A percentile compares a stretch with the other conserved stretches of the same genome.
These are phyloP conservation scores for Pteria penguin DNA, from an alignment of 2,888 invertebrate species.

Conservation along the genomic window DNA sequence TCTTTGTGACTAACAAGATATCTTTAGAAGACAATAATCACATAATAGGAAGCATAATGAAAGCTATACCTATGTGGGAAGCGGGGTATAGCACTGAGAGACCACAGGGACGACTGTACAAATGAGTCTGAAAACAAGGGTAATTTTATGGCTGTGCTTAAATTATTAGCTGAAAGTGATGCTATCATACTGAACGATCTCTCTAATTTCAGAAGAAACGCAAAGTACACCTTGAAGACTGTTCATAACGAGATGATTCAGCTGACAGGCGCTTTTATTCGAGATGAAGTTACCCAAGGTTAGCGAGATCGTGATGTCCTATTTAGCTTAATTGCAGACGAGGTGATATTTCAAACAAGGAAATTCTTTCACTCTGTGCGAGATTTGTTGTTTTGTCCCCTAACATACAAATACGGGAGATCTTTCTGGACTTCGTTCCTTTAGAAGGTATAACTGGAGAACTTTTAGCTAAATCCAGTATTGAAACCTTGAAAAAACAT, in stretches of 20 bases:
- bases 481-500: constrained; percentile 5
- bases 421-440: neutral
- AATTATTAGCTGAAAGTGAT: constrained; percentile 4
- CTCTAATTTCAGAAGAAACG: neutral
- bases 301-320: neutral
- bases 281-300: constrained; percentile 4
- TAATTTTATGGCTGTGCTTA: constrained; percentile 14
- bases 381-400: constrained; percentile 1
- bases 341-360: constrained; percentile 21
- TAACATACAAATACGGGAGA: neutral
- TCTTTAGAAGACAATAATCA: too few relatives aligned
- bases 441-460: constrained; percentile 4
- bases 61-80: constrained; percentile 16
- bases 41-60: neutral
- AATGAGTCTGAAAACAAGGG: neutral
- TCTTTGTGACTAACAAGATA: neutral
- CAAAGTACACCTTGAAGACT: neutral
- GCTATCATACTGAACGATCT: constrained; percentile 6
- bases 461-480: neutral
- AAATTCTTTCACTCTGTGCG: constrained; percentile 5
- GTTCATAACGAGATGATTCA: constrained; percentile 23
- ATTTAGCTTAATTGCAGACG: constrained; percentile 11
- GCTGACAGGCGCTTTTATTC: constrained; percentile 10
- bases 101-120: neutral
- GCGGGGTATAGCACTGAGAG: neutral